phyloP scores from a whole-genome alignment of 2,888 invertebrate species.

The Athalia rosae region DNA sequence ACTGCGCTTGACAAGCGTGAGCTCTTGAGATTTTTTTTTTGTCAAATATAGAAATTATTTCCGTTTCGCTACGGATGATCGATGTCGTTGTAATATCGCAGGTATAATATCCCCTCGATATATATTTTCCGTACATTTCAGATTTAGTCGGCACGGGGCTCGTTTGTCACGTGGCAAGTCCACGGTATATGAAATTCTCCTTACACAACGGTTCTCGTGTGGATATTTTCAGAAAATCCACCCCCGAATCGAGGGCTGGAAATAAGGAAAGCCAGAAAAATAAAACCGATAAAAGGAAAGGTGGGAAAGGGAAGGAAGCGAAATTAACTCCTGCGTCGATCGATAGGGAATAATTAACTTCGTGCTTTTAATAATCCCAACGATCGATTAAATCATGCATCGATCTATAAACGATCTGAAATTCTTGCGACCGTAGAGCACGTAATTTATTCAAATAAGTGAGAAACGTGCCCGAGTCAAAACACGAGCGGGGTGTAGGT shows the following conservation, averaged over 20 bases:
- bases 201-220: background rate
- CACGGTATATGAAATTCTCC: background rate
- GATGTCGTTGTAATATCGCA: background rate
- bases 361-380: too few relatives aligned
- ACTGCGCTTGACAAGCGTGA: too few relatives aligned
- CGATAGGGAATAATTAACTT: too few relatives aligned
- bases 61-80: too few relatives aligned
- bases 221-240: conserved; percentile 3
- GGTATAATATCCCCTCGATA: conserved; percentile 34
- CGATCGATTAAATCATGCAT: too few relatives aligned
- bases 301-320: too few relatives aligned
- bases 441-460: background rate
- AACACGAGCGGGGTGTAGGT: background rate
- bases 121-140: conserved; percentile 42
- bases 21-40: too few relatives aligned
- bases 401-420: too few relatives aligned
- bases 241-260: background rate
- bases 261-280: background rate
- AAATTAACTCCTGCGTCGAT: too few relatives aligned
- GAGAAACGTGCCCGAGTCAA: conserved; percentile 1
- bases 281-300: too few relatives aligned
- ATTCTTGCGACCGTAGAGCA: background rate
- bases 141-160: conserved; percentile 9
- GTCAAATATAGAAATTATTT: too few relatives aligned
- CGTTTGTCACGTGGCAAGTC: conserved; percentile 18